A percentile compares a stretch with the other conserved stretches of the same genome.
Conservation (phyloP, 2,113 vertebrate genomes). For the Phoenicopterus ruber region DNA sequence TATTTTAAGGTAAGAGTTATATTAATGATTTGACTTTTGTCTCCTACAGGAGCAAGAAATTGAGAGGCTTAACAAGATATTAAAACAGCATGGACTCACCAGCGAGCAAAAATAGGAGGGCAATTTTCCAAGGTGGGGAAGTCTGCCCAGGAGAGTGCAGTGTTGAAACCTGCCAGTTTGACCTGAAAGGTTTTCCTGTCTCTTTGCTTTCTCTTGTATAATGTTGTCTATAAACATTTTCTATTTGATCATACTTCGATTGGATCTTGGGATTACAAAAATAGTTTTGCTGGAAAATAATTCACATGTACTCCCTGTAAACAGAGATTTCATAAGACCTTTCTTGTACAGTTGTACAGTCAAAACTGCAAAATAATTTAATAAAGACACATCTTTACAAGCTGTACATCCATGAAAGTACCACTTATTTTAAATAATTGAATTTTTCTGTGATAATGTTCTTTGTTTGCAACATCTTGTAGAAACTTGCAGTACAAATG, state of each 20-base stretch:
- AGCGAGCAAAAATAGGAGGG: slow-evolving; percentile 22
- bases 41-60: slow-evolving; percentile 86
- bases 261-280: background rate
- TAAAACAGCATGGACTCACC: slow-evolving; percentile 77
- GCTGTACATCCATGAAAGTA: background rate
- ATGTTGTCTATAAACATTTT: background rate
- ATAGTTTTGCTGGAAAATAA: background rate
- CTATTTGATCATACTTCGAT: background rate
- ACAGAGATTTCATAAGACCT: background rate
- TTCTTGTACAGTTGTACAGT: slow-evolving; percentile 44
- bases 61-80: slow-evolving; percentile 76
- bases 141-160: background rate
- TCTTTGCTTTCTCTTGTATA: slow-evolving; percentile 18
- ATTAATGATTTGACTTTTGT: background rate
- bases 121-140: background rate
- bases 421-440: background rate
- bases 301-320: background rate
- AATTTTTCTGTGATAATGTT: background rate
- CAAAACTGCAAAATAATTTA: slow-evolving; percentile 33
- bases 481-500: background rate
- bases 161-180: background rate
- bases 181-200: background rate
- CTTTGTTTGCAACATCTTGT: background rate
- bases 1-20: background rate
- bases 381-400: slow-evolving; percentile 44